Evolutionary conservation across 2,113 vertebrate genomes (phyloP), one percentile per base, ranked within the genome.

Genomic region (Nestor notabilis): DNA sequence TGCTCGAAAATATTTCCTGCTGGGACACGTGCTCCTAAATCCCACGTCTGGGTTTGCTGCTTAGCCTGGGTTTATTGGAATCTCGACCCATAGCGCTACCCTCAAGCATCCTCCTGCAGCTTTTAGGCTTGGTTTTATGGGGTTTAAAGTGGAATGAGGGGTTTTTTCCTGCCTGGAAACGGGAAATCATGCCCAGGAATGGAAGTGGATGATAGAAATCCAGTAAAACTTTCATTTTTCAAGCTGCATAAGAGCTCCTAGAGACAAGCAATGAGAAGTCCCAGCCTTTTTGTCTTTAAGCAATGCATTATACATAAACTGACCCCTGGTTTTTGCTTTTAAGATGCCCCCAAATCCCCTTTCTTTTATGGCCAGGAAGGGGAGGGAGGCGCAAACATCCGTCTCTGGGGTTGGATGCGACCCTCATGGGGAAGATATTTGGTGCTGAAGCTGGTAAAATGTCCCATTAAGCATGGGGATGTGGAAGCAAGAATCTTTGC

Each of bases 1-100:
- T 61, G 53, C 93, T 78, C 1, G 5, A 21, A 96, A 95, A 83
- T 47, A 91, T 96, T 95, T 96, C 96, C 95, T 89, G 87, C 80
- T 29, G 71, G 64, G 49, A 63, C 96, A 89, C 39, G 46, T 91
- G 96, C 29, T 72, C 80, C 89, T 17, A 72, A 71, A 92, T 93
- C 93, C 87, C 79, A 28, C 0, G 0, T 23, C 58, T 89, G 35
- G 65, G 65, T 94, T 90, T 65, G 33, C 72, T 44, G 60, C 92
- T 70, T n/a, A 63, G 53, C 83, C 20, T 46, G 4, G 25, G 39
- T 80, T 81, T 70, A 6, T 10, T 50, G 56, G 55, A 47, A 52
- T 41, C 46, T 52, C 2, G 0, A 37, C 4, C 37, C 66, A 2
- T 11, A 14, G 5, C 7, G 0, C 24, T 44, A n/a, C 55, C 60